A percentile compares a stretch with the other conserved stretches of the same genome.
Conservation (phyloP, 2,797 vertebrate genomes). For the Sebastes matsubarae region DNA sequence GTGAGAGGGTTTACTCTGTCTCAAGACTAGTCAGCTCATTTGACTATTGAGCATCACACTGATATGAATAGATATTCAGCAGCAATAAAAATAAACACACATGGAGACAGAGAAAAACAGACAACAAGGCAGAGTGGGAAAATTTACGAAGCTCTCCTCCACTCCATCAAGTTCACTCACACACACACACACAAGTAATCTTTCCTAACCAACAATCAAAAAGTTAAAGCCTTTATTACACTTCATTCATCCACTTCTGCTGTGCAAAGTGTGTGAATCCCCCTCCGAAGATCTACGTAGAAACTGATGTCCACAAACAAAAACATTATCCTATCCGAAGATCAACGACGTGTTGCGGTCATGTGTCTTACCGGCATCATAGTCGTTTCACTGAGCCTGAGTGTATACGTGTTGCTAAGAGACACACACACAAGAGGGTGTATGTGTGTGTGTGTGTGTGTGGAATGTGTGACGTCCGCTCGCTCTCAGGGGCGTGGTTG, state of each 20-base stretch:
- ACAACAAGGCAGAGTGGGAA: not conserved
- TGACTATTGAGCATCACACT: not conserved
- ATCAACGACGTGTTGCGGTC: slow-evolving; percentile 57
- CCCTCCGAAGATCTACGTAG: slow-evolving; percentile 57
- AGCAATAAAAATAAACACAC: not conserved
- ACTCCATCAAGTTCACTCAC: not conserved
- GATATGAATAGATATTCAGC: not conserved
- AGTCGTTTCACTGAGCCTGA: slow-evolving; percentile 61
- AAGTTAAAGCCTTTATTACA: slow-evolving; percentile 19
- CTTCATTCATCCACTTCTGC: slow-evolving; percentile 20
- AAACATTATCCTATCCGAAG: slow-evolving; percentile 59
- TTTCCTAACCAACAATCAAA: slow-evolving; percentile 27
- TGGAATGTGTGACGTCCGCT: slow-evolving; percentile 83
- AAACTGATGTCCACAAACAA: slow-evolving; percentile 68
- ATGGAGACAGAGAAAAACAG: not conserved
- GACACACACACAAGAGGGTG: slow-evolving; percentile 33
- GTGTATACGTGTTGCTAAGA: slow-evolving; percentile 72
- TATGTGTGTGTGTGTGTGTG: slow-evolving; percentile 51
- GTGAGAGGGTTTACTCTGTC: not conserved
- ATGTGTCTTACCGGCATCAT: slow-evolving; percentile 70
- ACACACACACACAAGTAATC: slow-evolving; percentile 1
- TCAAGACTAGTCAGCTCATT: not conserved
- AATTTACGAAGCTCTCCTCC: not conserved
- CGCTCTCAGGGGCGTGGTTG: slow-evolving; percentile 77
- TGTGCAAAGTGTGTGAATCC: slow-evolving; percentile 65